These are phyloP conservation scores for Eumacrocentrus americanus DNA, from an alignment of 2,888 invertebrate genomes.

Conservation along the genomic window DNA sequence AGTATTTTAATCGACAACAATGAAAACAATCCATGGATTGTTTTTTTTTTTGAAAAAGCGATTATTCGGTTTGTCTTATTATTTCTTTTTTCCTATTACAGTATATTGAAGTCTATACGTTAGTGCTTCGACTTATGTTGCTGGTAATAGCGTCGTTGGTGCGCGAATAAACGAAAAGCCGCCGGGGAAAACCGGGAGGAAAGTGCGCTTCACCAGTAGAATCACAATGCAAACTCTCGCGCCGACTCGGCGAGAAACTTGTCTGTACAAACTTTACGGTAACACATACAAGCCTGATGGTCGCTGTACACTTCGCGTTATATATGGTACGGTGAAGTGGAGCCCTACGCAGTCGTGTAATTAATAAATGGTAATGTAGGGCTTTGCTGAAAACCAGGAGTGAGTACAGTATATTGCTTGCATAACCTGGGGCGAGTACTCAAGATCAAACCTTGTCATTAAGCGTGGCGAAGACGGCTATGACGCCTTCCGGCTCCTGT, in stretches of 20 bases:
- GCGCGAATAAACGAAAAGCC: neutral
- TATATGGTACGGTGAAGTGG: neutral
- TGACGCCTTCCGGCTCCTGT: conserved; percentile 25
- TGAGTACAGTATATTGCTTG: conserved; percentile 30
- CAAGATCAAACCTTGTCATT: conserved; percentile 33
- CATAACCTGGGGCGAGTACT: conserved; percentile 30
- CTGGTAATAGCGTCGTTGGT: neutral
- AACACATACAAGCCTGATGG: conserved; percentile 17
- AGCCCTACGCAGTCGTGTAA: conserved; percentile 29
- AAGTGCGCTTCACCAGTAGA: conserved; percentile 10
- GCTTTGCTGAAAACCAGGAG: conserved; percentile 29
- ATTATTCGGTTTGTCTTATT: too few species aligned
- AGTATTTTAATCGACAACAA: too few species aligned
- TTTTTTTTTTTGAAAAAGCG: too few species aligned
- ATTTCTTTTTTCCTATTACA: too few species aligned
- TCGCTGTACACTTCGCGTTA: neutral
- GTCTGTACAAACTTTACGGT: conserved; percentile 28
- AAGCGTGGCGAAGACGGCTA: conserved; percentile 4
- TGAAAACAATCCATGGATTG: too few species aligned
- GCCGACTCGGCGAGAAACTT: conserved; percentile 29
- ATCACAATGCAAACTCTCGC: conserved; percentile 30
- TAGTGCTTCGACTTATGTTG: neutral
- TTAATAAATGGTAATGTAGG: conserved; percentile 38
- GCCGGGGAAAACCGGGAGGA: neutral
- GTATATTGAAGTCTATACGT: too few species aligned